Base-by-base conservation (phyloP, 1,140 invertebrate genomes). In the Gryon sp. region DNA sequence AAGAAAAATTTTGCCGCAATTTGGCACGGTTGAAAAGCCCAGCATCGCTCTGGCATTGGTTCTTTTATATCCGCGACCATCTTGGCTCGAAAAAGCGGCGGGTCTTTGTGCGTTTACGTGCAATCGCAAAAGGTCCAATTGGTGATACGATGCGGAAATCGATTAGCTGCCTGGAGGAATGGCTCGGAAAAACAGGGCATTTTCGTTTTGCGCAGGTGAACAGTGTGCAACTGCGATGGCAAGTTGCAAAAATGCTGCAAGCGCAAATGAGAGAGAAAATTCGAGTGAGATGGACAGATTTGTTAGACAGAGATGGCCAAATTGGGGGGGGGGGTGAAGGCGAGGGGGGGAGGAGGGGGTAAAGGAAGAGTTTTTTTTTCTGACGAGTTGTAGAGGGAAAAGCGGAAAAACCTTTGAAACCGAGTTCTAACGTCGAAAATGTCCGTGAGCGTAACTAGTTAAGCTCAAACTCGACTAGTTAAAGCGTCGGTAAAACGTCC, bases 41-140 rank as follows among this genome's bases (percentile, higher is more conserved):
- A 5, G 14, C 4, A 12, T n/a, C n/a, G n/a, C n/a, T n/a, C n/a
- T n/a, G n/a, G n/a, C n/a, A n/a, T n/a, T n/a, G n/a, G n/a, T n/a
- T n/a, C n/a, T n/a, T n/a, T n/a, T n/a, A n/a, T n/a, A n/a, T n/a
- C n/a, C n/a, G n/a, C n/a, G n/a, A n/a, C n/a, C n/a, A n/a, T n/a
- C n/a, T n/a, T n/a, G n/a, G 43, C 20, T 59, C 43, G 43, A 19
- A 50, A 53, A 70, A 59, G 66, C 66, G 30, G n/a, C 26, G 62
- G 30, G 38, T 62, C 68, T 55, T 55, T 72, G 68, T 62, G 57
- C 68, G 48, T 72, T 72, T 30, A 59, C 48, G 69, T 73, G 69
- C 48, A 34, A 63, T 70, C 66, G 66, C 55, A 32, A 63, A 59
- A 73, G 57, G 69, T 63, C 69, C 78, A 78, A 82, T 79, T 80